phyloP scores from a whole-genome alignment of 1,140 invertebrate species.

The Daktulosphaira vitifoliae region DNA sequence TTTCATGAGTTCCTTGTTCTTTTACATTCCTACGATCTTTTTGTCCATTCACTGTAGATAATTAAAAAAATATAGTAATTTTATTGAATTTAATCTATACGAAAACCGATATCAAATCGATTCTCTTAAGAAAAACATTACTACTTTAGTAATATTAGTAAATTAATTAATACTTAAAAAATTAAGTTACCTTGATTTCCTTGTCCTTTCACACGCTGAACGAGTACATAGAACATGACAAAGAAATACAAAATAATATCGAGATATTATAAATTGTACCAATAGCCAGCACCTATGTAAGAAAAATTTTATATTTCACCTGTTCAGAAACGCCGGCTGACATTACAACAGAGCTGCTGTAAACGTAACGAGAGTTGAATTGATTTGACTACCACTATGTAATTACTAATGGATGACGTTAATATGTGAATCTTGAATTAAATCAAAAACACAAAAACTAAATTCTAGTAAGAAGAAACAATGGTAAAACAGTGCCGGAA shows the following conservation, averaged over 20 bases:
- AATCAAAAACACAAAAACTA: too few relatives aligned
- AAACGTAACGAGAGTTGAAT: neutral
- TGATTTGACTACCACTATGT: neutral
- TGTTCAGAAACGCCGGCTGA: conserved; percentile 47
- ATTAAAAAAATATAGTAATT: conserved; percentile 31
- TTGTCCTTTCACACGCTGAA: conserved; percentile 84
- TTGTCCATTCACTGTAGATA: conserved; percentile 9
- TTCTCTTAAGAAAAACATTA: too few relatives aligned
- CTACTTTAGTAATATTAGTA: too few relatives aligned
- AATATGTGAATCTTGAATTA: too few relatives aligned
- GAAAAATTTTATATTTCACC: conserved; percentile 38
- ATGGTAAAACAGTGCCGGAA: neutral
- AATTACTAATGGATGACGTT: neutral
- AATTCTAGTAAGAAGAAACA: neutral
- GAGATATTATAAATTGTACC: conserved; percentile 33
- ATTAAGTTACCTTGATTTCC: conserved; percentile 59
- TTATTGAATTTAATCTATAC: too few relatives aligned
- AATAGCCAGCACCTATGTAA: conserved; percentile 30
- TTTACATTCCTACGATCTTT: conserved; percentile 7
- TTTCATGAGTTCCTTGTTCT: conserved; percentile 2
- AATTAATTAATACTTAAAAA: too few relatives aligned
- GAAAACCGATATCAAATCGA: too few relatives aligned
- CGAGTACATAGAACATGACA: conserved; percentile 36
- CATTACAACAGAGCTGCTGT: conserved; percentile 41
- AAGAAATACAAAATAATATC: conserved; percentile 37